Evolutionary conservation across 2,888 invertebrate genomes (phyloP).

Genomic region (Orgyia antiqua): DNA sequence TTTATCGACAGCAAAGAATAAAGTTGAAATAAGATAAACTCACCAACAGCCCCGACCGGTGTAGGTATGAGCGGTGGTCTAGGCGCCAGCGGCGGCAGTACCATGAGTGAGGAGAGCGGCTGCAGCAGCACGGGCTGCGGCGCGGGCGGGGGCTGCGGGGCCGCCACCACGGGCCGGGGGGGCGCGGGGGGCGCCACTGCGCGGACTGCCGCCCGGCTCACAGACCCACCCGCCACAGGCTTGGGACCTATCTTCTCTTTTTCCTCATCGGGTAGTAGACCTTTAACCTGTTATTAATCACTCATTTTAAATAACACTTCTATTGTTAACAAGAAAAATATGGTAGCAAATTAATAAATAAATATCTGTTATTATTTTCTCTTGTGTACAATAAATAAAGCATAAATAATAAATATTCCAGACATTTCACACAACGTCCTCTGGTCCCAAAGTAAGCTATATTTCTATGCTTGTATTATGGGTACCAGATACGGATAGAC

Average conservation of each 20-base stretch:
- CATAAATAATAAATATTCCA: too few species aligned
- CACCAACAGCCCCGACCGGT: constrained; percentile 25
- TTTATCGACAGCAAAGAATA: too few species aligned
- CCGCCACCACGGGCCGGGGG: constrained; percentile 21
- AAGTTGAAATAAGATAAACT: too few species aligned
- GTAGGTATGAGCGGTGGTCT: constrained; percentile 47
- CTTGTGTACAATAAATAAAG: too few species aligned
- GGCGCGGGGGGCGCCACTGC: constrained; percentile 30
- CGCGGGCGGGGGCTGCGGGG: constrained; percentile 26
- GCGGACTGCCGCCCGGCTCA: constrained; percentile 16
- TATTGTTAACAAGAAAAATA: not conserved
- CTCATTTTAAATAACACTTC: not conserved
- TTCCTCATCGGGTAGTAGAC: constrained; percentile 95
- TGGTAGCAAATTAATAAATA: not conserved
- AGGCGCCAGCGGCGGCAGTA: constrained; percentile 45
- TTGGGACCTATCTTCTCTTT: constrained; percentile 98
- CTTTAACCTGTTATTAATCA: constrained; percentile 78
- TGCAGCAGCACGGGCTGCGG: constrained; percentile 43
- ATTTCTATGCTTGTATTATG: too few species aligned
- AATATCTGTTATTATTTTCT: too few species aligned
- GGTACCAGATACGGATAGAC: too few species aligned
- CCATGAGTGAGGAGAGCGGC: constrained; percentile 44
- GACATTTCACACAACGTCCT: too few species aligned
- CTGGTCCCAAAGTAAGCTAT: too few species aligned
- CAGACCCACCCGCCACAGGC: constrained; percentile 73